phyloP scores from a whole-genome alignment of 2,888 invertebrate species.

The Sycophila texana region DNA sequence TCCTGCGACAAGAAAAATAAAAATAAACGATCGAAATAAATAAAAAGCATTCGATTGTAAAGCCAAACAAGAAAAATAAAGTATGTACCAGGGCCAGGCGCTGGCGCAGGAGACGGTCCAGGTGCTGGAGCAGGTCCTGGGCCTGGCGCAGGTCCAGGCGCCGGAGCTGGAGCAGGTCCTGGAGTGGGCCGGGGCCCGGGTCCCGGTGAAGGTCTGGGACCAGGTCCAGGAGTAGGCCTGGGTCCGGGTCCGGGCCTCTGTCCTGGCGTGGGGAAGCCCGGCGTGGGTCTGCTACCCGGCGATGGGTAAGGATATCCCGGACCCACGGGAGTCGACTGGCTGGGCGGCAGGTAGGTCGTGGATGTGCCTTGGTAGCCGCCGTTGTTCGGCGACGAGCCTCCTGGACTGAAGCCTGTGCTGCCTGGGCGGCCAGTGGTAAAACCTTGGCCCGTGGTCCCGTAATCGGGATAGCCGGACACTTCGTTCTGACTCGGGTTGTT shows the following conservation, averaged over 20 bases:
- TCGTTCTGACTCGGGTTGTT: conserved; percentile 63
- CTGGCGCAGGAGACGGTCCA: conserved; percentile 26
- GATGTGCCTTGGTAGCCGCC: conserved; percentile 53
- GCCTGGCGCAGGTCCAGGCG: conserved; percentile 8
- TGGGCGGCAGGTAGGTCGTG: conserved; percentile 59
- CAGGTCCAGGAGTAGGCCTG: conserved; percentile 51
- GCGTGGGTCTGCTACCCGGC: conserved; percentile 58
- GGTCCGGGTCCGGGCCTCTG: conserved; percentile 47
- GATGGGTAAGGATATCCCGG: conserved; percentile 57
- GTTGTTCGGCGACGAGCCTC: conserved; percentile 56
- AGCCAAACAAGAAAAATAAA: too few species aligned
- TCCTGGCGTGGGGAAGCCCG: conserved; percentile 69
- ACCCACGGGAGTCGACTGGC: conserved; percentile 49
- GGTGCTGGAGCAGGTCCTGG: conserved; percentile 34
- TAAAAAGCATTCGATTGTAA: too few species aligned
- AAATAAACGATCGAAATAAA: too few species aligned
- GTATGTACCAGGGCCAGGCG: conserved; percentile 29
- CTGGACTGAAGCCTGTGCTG: conserved; percentile 63
- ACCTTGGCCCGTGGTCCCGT: conserved; percentile 46
- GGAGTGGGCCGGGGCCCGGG: conserved; percentile 54
- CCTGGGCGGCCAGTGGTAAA: conserved; percentile 52
- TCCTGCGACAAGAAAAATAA: too few species aligned
- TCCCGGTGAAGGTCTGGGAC: conserved; percentile 34
- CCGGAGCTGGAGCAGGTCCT: conserved; percentile 33
- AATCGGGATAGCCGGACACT: conserved; percentile 62